phyloP scores from a whole-genome alignment of 1,140 invertebrate species.

The Tetramorium parvispinum region DNA sequence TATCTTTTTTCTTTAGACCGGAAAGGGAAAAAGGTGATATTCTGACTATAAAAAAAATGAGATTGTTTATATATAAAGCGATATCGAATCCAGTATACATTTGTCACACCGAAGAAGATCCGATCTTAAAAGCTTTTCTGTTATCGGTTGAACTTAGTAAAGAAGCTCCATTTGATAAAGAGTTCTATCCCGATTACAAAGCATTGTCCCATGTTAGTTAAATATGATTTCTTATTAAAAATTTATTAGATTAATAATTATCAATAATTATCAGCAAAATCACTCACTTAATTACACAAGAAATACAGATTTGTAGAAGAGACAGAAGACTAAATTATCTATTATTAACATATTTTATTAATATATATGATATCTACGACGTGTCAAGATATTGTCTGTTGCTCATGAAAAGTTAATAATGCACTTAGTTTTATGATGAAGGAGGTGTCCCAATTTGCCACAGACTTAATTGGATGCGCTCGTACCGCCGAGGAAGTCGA shows the following conservation, averaged over 20 bases:
- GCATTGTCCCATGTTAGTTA: constrained; percentile 83
- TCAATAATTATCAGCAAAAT: not conserved
- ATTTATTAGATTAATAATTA: not conserved
- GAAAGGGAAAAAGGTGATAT: constrained; percentile 82
- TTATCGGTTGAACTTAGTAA: constrained; percentile 86
- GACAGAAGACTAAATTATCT: not conserved
- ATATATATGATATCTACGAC: not conserved
- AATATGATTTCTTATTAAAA: not conserved
- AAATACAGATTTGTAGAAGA: not conserved
- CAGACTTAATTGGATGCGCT: constrained; percentile 84
- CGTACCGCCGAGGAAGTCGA: constrained; percentile 90
- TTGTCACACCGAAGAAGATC: constrained; percentile 88
- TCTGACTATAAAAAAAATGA: constrained; percentile 83
- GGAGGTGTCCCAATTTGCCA: constrained; percentile 72
- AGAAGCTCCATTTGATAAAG: constrained; percentile 85
- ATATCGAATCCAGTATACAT: constrained; percentile 89
- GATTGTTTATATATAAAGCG: constrained; percentile 87
- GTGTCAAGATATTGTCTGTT: not conserved
- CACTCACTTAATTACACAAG: not conserved
- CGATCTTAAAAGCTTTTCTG: constrained; percentile 88
- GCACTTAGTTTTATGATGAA: constrained; percentile 29
- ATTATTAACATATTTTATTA: constrained; percentile 5
- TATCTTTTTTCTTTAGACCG: constrained; percentile 63
- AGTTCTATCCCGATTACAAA: constrained; percentile 87
- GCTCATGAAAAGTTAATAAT: not conserved